Conservation (phyloP, 2,797 vertebrate species). For the Pseudomugil gertrudae region DNA sequence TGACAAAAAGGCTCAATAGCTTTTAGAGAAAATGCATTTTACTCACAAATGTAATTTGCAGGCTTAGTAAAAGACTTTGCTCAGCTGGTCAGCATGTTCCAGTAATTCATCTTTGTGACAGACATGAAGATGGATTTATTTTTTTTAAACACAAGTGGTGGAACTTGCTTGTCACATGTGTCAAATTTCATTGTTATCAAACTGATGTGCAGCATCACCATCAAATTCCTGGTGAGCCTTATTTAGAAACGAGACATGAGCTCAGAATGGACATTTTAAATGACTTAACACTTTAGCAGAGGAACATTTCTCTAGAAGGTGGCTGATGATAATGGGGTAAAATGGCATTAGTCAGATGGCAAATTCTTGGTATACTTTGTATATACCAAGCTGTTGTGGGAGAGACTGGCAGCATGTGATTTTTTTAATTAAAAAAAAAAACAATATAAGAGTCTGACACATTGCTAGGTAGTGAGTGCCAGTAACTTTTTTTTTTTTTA, state of each 20-base stretch:
- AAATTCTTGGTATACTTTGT: slow-evolving; percentile 17
- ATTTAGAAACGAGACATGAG: background rate
- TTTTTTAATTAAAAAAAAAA: no score
- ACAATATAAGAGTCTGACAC: slow-evolving; percentile 7
- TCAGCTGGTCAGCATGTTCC: background rate
- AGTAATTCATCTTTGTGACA: slow-evolving; percentile 9
- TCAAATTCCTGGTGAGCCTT: background rate
- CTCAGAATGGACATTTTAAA: background rate
- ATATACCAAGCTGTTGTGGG: slow-evolving; percentile 9
- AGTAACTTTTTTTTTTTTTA: slow-evolving; percentile 2
- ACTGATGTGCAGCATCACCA: background rate
- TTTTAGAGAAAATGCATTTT: background rate
- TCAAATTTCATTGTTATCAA: background rate
- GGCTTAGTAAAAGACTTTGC: background rate
- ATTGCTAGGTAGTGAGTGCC: background rate
- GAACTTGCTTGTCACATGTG: background rate
- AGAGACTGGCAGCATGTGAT: background rate
- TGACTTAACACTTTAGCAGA: background rate
- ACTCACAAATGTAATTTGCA: background rate
- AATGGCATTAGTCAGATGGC: slow-evolving; percentile 15
- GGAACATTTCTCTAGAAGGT: slow-evolving; percentile 16
- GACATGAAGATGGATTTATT: background rate
- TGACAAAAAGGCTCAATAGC: background rate
- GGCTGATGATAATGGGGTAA: background rate
- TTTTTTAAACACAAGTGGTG: background rate